Conservation (phyloP, 2,797 vertebrate species). For the Poecilia gillii region DNA sequence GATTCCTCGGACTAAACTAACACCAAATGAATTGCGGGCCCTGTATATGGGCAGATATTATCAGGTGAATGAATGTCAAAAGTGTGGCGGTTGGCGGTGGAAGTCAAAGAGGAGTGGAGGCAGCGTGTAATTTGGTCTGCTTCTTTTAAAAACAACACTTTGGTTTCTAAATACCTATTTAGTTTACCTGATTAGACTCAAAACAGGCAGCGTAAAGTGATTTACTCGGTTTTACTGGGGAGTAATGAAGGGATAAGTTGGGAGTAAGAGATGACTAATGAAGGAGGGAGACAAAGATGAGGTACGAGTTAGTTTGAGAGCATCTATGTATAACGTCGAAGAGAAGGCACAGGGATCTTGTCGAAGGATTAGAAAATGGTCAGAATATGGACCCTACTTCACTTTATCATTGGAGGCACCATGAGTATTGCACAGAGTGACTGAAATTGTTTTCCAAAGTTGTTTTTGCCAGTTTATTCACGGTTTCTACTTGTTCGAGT, state of each 20-base stretch:
- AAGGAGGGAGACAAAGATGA: constrained; percentile 51
- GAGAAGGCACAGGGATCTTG: constrained; percentile 21
- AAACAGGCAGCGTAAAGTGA: constrained; percentile 13
- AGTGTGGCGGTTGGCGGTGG: constrained; percentile 10
- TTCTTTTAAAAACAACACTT: constrained; percentile 24
- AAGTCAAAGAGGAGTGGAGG: constrained; percentile 37
- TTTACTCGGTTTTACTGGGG: constrained; percentile 33
- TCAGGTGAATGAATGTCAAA: constrained; percentile 57
- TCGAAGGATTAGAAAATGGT: constrained; percentile 38
- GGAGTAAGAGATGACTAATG: constrained; percentile 48
- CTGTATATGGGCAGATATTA: constrained; percentile 30
- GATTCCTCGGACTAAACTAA: constrained; percentile 71
- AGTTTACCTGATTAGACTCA: constrained; percentile 28
- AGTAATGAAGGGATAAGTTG: constrained; percentile 33
- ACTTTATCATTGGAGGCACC: no score
- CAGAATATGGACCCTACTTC: not conserved
- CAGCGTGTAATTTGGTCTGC: constrained; percentile 44
- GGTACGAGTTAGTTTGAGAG: constrained; percentile 46
- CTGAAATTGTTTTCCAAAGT: no score
- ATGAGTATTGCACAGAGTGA: no score
- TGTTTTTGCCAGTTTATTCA: no score
- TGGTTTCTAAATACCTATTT: constrained; percentile 10
- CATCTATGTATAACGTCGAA: not conserved
- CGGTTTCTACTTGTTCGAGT: no score
- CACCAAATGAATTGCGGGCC: constrained; percentile 59